Base-by-base conservation (phyloP, 2,888 invertebrate genomes). In the Pteria penguin region DNA sequence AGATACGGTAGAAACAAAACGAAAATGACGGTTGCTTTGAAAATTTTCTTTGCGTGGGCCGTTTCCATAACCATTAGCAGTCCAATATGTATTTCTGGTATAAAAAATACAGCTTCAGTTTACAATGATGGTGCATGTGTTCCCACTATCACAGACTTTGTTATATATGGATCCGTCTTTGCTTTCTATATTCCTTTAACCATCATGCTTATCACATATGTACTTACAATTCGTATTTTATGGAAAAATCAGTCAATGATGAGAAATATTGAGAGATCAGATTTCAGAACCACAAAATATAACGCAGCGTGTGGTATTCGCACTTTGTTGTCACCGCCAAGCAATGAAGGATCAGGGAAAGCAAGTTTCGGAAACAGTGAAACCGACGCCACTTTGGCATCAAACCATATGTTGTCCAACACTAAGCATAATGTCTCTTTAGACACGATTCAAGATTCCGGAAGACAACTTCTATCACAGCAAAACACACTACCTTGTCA, bases 171-270 rank as follows among this genome's bases (percentile, higher is more conserved):
- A 24, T 98, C 98, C 69, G 96, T 98, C 86, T 96, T 98, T 87
- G 97, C 97, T 86, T 98, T 98, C 93, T 98, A 98, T 94, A 97
- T 98, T 81, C 98, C 98, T 0, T 94, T 98, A 82, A 94, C 95
- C 58, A 97, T 98, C 83, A 98, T 98, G 98, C 94, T 98, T 89
- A 94, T 97, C 76, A 98, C 98, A 2, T 98, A 98, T 90, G 96
- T 96, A 8, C 94, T 97, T 85, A 98, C 98, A 0, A 97, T 98
- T 22, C 94, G 96, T 75, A 94, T 98, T 33, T 93, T 98, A 87
- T 96, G 97, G 70, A 93, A 95, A 81, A 97, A 97, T 92, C 91
- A 92, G 71, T 82, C 82, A 11, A 74, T 88, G 32, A 88, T 89
- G 88, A 76, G 80, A 60, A 80, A 82, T 8, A 86, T 88, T 24